These are phyloP conservation scores for Rachycentron canadum DNA, from an alignment of 2,797 vertebrate genomes.

Conservation along the genomic window DNA sequence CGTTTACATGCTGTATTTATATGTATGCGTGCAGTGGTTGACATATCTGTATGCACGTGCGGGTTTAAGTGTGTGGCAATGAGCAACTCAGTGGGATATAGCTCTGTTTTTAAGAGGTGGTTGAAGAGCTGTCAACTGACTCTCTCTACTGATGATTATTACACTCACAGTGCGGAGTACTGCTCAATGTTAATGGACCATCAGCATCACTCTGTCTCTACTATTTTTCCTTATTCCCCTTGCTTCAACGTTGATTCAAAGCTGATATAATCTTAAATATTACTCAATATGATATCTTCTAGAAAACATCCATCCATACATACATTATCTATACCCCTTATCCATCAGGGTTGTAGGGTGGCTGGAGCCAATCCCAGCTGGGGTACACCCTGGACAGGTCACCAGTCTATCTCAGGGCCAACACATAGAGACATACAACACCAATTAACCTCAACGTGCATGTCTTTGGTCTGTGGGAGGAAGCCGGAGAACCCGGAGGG, in stretches of 20 bases:
- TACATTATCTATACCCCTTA: no score
- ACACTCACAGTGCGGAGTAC: constrained; percentile 16
- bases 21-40: constrained; percentile 6
- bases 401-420: no score
- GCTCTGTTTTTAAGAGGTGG: constrained; percentile 28
- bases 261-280: background rate
- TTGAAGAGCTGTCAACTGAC: constrained; percentile 48
- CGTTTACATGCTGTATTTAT: constrained; percentile 9
- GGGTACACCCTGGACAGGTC: no score
- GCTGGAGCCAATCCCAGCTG: no score
- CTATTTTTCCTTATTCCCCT: background rate
- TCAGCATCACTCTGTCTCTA: constrained; percentile 3
- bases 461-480: no score
- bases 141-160: constrained; percentile 30
- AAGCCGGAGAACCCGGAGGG: no score
- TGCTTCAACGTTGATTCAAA: constrained; percentile 14
- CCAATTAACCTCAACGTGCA: no score
- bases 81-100: constrained; percentile 10
- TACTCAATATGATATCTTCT: background rate
- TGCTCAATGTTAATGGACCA: constrained; percentile 28
- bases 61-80: constrained; percentile 15
- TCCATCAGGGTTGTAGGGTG: no score
- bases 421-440: no score
- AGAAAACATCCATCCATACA: background rate
- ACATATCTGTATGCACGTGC: constrained; percentile 20